These are phyloP conservation scores for Chesias legatella DNA, from an alignment of 2,888 invertebrate species.

Conservation along the genomic window DNA sequence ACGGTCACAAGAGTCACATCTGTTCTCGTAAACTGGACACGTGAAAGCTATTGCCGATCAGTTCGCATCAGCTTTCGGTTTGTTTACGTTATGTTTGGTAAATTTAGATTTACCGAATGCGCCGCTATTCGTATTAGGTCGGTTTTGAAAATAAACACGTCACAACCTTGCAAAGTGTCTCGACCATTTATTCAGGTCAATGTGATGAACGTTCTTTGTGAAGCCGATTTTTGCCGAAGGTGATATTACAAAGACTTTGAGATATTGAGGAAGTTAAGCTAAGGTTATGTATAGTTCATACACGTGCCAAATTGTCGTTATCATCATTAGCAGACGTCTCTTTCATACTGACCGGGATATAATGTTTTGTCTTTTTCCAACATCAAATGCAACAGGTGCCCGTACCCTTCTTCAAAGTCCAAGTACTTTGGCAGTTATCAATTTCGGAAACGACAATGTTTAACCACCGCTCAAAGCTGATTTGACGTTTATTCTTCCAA, in stretches of 20 bases:
- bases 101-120: slow-evolving; percentile 70
- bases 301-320: slow-evolving; percentile 17
- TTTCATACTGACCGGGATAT: not conserved
- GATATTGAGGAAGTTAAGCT: not conserved
- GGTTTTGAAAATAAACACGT: slow-evolving; percentile 74
- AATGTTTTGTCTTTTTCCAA: slow-evolving; percentile 11
- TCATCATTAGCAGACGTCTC: slow-evolving; percentile 4
- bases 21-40: slow-evolving; percentile 54
- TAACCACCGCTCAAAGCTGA: slow-evolving; percentile 3
- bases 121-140: slow-evolving; percentile 69
- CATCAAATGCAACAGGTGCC: not conserved
- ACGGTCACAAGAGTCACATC: slow-evolving; percentile 55
- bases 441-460: too few species aligned
- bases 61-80: slow-evolving; percentile 59
- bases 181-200: slow-evolving; percentile 74
- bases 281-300: not conserved
- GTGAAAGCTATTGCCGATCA: slow-evolving; percentile 51
- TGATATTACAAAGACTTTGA: slow-evolving; percentile 12
- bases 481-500: slow-evolving; percentile 2
- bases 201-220: slow-evolving; percentile 71
- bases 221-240: slow-evolving; percentile 30
- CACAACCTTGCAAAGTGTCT: slow-evolving; percentile 71
- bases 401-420: slow-evolving; percentile 1
- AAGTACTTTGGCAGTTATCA: too few species aligned
- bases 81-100: slow-evolving; percentile 76